Evolutionary conservation across 30 jellyfish, hydroid and myxozoan species (phyloP), one percentile per base, ranked within the genome.

Genomic region (Hydractinia echinata): DNA sequence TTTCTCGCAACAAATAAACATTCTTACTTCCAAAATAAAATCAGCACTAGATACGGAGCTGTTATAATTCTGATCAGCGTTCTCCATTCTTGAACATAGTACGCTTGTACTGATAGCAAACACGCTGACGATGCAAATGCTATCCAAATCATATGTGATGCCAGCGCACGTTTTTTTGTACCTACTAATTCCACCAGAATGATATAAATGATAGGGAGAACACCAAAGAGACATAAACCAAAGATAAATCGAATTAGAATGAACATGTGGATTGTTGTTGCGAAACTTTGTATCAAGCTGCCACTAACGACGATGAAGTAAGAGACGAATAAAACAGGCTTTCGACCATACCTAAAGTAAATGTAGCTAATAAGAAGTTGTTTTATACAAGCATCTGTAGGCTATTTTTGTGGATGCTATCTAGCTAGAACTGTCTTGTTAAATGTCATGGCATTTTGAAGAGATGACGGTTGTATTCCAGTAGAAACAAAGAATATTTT

Each of bases 21-120:
- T 49, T 77, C 96, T 73, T 84, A 89, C 96, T 79, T 84, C 90
- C 95, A 89, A 62, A 89, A 79, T 16, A 89, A 60, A 21, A 89
- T 54, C 56, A 79, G 88, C 61, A 84, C 81, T n/a, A 80, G n/a
- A 67, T 84, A 89, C 9, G 96, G 96, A 11, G 95, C 96, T 20
- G 96, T 83, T 5, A 84, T 82, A 51, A 89, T 89, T 64, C 69
- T 72, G 67, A 81, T 95, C 53, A 89, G 82, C 10, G 67, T 14
- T 69, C 96, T 84, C 96, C 96, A 89, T 60, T 81, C 84, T 4
- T 89, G 95, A 1, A 89, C 95, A 15, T 83, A 85, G 83, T 87
- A 89, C 20, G 96, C 96, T 53, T 89, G 76, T 68, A 89, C 76
- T 20, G 91, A 90, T 56, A 84, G 61, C 44, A 89, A 54, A 51